Base-by-base conservation (phyloP, 2,797 vertebrate genomes). In the Peromyscus eremicus region DNA sequence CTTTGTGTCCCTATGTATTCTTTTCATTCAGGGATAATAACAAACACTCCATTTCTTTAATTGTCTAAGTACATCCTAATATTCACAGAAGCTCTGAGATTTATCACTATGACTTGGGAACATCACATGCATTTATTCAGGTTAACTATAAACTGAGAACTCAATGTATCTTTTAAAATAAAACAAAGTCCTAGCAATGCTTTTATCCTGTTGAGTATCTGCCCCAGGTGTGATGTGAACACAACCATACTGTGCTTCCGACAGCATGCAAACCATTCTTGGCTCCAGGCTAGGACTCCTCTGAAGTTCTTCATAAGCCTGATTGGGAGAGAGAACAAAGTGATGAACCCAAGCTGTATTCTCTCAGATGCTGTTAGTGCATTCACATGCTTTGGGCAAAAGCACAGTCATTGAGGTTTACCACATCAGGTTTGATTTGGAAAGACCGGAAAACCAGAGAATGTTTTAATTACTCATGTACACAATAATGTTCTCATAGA, bases 291-390 rank as follows among this genome's bases (percentile, higher is more conserved):
- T 43, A 81, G 25, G 25, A 19, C 4, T 94, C 27, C 70, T 94
- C 60, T 91, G 46, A 96, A 93, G 80, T 82, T 34, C 9, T 6
- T 70, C 70, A 13, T 46, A 93, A 89, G 40, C 3, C 4, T 77
- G 9, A 73, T 5, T 55, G 80, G 75, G 91, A 89, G 19, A 55
- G 66, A 86, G 40, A 96, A 82, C n/a, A 92, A 91, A 89, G 62
- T n/a, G 84, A 34, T 6, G 75, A 55, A 86, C 2, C 27, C 43
- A 52, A 92, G 7, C 4, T 27, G 0, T 70, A 21, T 52, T 82
- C 71, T 94, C 55, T 73, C 0, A 13, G 14, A 23, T 9, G 68
- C 4, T 7, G 16, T 85, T 62, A 73, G 6, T 85, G 60, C 21
- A 40, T 49, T 91, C 34, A 94, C 71, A 62, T 4, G 10, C 71